Conservation (phyloP, 2,888 invertebrate species). For the Eugnorisma glareosa region DNA sequence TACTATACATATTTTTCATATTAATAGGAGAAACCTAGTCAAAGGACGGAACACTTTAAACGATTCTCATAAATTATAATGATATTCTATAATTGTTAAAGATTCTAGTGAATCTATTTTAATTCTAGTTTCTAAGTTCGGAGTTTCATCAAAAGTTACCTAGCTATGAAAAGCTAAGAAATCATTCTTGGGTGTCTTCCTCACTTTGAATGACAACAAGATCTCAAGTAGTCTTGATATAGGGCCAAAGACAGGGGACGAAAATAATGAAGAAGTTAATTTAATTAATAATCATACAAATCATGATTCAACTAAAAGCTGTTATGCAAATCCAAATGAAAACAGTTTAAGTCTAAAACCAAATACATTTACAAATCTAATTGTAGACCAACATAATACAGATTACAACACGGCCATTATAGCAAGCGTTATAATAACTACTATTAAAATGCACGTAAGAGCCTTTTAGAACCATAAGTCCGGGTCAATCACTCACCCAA, state of each 20-base stretch:
- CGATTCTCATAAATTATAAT: neutral
- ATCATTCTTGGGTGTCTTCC: neutral
- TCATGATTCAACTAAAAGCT: slow-evolving; percentile 9
- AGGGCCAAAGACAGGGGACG: neutral
- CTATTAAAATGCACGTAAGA: slow-evolving; percentile 46
- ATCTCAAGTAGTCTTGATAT: neutral
- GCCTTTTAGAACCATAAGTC: slow-evolving; percentile 39
- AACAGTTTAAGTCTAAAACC: slow-evolving; percentile 47
- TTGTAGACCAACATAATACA: slow-evolving; percentile 49
- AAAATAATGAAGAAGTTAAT: neutral
- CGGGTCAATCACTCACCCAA: slow-evolving; percentile 74
- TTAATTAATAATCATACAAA: neutral
- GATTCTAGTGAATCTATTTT: neutral
- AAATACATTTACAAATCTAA: slow-evolving; percentile 46
- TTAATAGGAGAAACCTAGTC: neutral
- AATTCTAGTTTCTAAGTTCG: neutral
- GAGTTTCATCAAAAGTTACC: neutral
- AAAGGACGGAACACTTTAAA: neutral
- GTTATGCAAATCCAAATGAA: slow-evolving; percentile 43
- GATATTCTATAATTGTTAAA: neutral
- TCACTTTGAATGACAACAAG: neutral
- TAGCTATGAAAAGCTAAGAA: neutral
- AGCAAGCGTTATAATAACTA: slow-evolving; percentile 39
- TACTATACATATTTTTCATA: neutral
- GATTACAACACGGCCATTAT: slow-evolving; percentile 55